Conservation (phyloP, 2,113 vertebrate genomes). For the Fregetta grallaria region DNA sequence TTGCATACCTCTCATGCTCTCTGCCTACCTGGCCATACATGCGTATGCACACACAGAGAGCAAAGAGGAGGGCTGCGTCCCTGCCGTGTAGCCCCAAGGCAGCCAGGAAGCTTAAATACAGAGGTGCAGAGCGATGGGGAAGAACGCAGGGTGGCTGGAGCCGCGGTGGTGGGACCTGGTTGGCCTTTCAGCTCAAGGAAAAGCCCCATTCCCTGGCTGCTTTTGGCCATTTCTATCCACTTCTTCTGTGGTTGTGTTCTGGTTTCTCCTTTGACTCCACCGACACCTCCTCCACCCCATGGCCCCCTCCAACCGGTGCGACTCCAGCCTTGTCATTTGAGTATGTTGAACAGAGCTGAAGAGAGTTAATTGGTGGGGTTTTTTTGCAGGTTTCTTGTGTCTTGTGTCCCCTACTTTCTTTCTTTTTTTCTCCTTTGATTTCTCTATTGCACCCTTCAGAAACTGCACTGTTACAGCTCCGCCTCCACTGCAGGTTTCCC, state of each 20-base stretch:
- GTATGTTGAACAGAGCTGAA: not conserved
- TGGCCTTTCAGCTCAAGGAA: not conserved
- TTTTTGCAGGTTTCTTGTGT: not conserved
- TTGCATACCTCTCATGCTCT: rapidly evolving
- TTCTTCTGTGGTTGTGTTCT: not conserved
- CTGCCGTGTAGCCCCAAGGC: not conserved
- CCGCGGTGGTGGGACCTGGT: rapidly evolving
- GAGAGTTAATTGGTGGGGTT: not conserved
- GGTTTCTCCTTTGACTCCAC: not conserved
- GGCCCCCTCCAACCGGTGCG: rapidly evolving
- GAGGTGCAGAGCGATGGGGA: not conserved
- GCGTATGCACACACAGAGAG: not conserved
- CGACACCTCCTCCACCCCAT: not conserved
- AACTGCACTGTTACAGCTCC: not conserved
- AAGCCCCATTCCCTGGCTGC: not conserved
- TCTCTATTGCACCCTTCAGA: not conserved
- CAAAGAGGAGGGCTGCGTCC: not conserved
- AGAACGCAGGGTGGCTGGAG: not conserved
- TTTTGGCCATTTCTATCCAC: not conserved
- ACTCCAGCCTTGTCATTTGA: not conserved
- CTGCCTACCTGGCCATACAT: not conserved
- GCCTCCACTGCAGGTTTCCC: not conserved
- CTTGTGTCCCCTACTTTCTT: not conserved
- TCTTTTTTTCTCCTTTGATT: not conserved
- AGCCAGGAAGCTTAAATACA: not conserved